Base-by-base conservation (phyloP, 1,140 invertebrate species). In the Solenopsis fugax region DNA sequence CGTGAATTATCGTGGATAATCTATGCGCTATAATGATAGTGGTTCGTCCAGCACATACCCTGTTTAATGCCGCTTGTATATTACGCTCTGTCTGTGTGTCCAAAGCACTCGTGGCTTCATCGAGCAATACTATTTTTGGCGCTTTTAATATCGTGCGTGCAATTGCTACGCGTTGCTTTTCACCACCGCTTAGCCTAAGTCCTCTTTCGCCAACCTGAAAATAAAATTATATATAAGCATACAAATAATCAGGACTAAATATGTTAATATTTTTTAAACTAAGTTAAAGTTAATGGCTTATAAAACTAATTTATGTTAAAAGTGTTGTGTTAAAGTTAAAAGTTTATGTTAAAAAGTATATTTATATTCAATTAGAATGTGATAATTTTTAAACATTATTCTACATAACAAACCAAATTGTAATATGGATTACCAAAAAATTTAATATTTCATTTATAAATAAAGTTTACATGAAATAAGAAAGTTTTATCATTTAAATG, bases 161-260 rank as follows among this genome's bases (percentile, higher is more conserved):
- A 86, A 99, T 99, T 0, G 98, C 98, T 71, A 99, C 98, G 89
- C 98, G 96, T 94, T 99, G 98, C 89, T 99, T 99, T 93, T 99
- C 98, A 24, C 98, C 98, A 1, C 98, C 98, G 94, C 97, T 98
- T 21, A 98, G 95, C 62, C 97, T 96, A 41, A 98, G 93, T 52
- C 98, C 98, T 92, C 98, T 95, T 94, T 98, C 98, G 24, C 98
- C 97, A 41, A 98, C 41, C 62, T 50, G 21, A 71, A 50, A 41
- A 69, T 76, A n/a, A 87, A 76, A 56, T 48, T 67, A 10, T 48
- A 48, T 58, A 64, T 45, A 78, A 76, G 62, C 76, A 52, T 12
- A 54, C 10, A 5, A 29, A 29, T 29, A 29, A 13, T 18, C 10
- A 34, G n/a, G n/a, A 78, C 9, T 24, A 7, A 50, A 34, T n/a